phyloP scores from a whole-genome alignment of 2,113 vertebrate genomes.

The Cyprinodon brontotheroides region DNA sequence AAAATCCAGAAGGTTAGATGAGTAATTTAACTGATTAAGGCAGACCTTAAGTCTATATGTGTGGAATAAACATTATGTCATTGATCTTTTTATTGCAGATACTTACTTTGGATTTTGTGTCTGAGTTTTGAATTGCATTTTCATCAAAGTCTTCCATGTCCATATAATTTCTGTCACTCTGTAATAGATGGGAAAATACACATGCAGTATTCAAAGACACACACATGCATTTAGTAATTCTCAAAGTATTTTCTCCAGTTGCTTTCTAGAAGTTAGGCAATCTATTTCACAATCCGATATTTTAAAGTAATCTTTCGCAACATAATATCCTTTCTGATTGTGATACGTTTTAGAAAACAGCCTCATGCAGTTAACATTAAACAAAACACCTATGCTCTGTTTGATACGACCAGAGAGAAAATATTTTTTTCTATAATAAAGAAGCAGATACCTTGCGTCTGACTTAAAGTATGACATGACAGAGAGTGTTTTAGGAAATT shows the following conservation, averaged over 20 bases:
- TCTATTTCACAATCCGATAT: neutral
- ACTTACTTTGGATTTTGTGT: constrained; percentile 73
- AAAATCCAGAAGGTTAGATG: neutral
- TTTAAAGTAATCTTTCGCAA: neutral
- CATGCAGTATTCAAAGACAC: constrained; percentile 57
- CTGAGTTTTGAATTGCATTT: constrained; percentile 61
- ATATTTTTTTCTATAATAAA: neutral
- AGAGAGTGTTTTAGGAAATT: too few relatives aligned
- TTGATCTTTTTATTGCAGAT: constrained; percentile 46
- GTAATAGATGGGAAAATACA: constrained; percentile 68
- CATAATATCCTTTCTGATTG: neutral
- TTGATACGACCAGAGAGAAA: neutral
- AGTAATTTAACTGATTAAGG: neutral
- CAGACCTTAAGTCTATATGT: too few relatives aligned
- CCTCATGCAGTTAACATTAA: neutral
- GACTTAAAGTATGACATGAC: neutral
- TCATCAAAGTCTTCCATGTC: constrained; percentile 72
- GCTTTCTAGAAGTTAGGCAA: constrained; percentile 22
- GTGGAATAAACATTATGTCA: too few relatives aligned
- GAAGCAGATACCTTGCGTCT: neutral
- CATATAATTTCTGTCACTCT: constrained; percentile 70
- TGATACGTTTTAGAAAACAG: neutral
- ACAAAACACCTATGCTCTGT: neutral
- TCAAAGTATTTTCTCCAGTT: neutral
- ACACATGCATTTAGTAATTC: constrained; percentile 47